Evolutionary conservation across 1,140 invertebrate species (phyloP).

Genomic region (Procambarus clarkii): DNA sequence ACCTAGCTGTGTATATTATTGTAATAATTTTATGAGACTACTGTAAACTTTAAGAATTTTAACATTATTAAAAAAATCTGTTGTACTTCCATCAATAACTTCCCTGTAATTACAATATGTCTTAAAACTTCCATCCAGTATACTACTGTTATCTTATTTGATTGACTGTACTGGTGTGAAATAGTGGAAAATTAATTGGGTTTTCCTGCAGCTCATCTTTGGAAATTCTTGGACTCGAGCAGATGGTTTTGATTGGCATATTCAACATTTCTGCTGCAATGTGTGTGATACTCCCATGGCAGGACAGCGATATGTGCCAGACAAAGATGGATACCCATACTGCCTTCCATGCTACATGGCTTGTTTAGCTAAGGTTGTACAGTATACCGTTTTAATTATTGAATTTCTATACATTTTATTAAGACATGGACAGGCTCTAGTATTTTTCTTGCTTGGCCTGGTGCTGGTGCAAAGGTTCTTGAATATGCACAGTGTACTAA

Average conservation of each 20-base stretch:
- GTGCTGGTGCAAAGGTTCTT: too few relatives aligned
- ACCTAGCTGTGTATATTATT: too few relatives aligned
- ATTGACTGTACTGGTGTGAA: too few relatives aligned
- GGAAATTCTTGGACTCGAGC: slow-evolving; percentile 89
- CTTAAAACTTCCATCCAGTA: too few relatives aligned
- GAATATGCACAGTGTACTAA: too few relatives aligned
- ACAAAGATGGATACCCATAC: slow-evolving; percentile 83
- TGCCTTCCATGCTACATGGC: slow-evolving; percentile 88
- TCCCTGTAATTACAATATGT: too few relatives aligned
- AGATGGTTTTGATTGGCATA: slow-evolving; percentile 87
- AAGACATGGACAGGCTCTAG: too few relatives aligned
- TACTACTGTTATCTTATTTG: too few relatives aligned
- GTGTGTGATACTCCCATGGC: slow-evolving; percentile 88
- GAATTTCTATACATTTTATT: not conserved
- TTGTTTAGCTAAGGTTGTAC: slow-evolving; percentile 80
- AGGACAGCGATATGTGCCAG: slow-evolving; percentile 86
- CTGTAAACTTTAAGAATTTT: too few relatives aligned
- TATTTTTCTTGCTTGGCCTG: too few relatives aligned
- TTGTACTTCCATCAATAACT: too few relatives aligned
- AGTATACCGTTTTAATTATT: not conserved
- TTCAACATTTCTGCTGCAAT: slow-evolving; percentile 92
- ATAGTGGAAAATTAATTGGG: not conserved
- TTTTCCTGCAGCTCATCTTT: slow-evolving; percentile 82
- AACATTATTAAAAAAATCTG: not conserved
- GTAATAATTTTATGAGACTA: too few relatives aligned